phyloP scores from a whole-genome alignment of 2,888 invertebrate species.

The Gastracanthus pulcherrimus region DNA sequence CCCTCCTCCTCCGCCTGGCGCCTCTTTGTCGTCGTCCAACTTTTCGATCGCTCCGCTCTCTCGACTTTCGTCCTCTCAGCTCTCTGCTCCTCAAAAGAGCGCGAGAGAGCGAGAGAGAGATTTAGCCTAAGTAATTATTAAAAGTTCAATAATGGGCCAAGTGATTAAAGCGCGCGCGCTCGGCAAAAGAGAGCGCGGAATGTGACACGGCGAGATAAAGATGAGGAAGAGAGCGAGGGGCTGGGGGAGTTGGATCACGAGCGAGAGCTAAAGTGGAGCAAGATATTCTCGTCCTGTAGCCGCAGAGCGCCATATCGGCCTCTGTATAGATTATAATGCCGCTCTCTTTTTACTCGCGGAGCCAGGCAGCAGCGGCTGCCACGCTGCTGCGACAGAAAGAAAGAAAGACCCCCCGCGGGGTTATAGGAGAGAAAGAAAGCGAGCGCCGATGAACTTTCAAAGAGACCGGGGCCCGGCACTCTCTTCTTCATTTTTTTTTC shows the following conservation, averaged over 20 bases:
- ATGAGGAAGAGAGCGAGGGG: neutral
- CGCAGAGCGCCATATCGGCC: neutral
- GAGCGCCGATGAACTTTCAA: slow-evolving; percentile 22
- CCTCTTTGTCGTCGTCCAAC: no score
- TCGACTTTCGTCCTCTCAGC: neutral
- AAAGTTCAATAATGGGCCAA: slow-evolving; percentile 38
- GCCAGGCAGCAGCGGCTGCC: neutral
- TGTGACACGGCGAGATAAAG: neutral
- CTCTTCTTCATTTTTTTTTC: neutral
- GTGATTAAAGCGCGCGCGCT: neutral
- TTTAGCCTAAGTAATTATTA: slow-evolving; percentile 31
- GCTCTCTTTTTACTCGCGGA: neutral
- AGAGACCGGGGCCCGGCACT: neutral
- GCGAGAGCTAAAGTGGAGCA: slow-evolving; percentile 28
- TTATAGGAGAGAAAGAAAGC: neutral
- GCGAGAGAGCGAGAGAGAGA: neutral
- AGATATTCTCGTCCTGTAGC: slow-evolving; percentile 37
- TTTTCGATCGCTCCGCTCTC: slow-evolving; percentile 1
- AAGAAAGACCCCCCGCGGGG: neutral
- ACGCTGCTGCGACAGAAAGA: neutral
- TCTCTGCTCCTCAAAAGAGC: neutral
- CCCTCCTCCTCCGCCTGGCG: no score
- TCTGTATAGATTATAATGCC: neutral
- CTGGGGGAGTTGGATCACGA: neutral
- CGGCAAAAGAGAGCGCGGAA: neutral